Conservation (phyloP, 2,797 vertebrate genomes). For the Ptychadena robeensis region DNA sequence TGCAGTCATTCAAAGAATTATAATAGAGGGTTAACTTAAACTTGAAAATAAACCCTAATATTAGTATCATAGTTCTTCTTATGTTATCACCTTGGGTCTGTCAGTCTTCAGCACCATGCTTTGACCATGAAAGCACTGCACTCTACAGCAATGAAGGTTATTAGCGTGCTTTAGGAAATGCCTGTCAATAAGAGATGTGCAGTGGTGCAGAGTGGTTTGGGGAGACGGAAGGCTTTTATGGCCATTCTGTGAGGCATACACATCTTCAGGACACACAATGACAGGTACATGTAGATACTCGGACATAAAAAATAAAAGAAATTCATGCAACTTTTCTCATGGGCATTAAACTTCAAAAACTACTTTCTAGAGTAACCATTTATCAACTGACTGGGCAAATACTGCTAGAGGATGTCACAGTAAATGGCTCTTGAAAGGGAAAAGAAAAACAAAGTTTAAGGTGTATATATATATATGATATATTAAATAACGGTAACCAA, state of each 20-base stretch:
- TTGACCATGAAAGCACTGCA: not conserved
- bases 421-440: too few species aligned
- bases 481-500: too few species aligned
- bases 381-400: constrained; percentile 5
- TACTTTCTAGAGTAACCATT: not conserved
- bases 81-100: not conserved
- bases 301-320: constrained; percentile 7
- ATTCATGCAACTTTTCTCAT: not conserved
- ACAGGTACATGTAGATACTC: constrained; percentile 25
- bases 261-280: constrained; percentile 34
- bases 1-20: not conserved
- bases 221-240: constrained; percentile 30
- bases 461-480: too few species aligned
- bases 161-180: constrained; percentile 13
- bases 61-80: not conserved
- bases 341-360: constrained; percentile 3
- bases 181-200: constrained; percentile 33
- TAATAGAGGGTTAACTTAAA: not conserved
- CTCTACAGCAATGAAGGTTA: constrained; percentile 5
- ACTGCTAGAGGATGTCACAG: not conserved
- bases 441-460: too few species aligned
- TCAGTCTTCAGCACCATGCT: not conserved
- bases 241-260: constrained; percentile 11
- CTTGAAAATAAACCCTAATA: not conserved
- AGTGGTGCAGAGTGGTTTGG: not conserved